Evolutionary conservation across 1,140 invertebrate genomes (phyloP).

Genomic region (Drosophila sechellia): DNA sequence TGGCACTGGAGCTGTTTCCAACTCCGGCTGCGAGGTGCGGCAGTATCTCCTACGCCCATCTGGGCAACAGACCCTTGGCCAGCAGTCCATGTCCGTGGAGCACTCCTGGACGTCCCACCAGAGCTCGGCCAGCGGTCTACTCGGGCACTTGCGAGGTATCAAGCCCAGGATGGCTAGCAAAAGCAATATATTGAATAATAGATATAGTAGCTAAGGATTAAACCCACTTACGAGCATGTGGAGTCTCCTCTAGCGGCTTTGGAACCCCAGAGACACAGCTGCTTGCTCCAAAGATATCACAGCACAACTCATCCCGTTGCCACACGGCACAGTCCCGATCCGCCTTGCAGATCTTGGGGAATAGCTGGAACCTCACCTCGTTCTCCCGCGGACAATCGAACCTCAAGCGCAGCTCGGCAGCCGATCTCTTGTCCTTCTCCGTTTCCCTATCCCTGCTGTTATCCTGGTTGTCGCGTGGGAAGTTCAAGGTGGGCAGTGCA

Average conservation of each 20-base stretch:
- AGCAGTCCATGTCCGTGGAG: conserved; percentile 88
- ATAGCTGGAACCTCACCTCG: conserved; percentile 85
- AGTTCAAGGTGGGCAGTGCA: conserved; percentile 78
- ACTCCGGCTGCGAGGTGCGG: conserved; percentile 87
- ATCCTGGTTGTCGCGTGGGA: conserved; percentile 71
- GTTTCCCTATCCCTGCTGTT: conserved; percentile 40
- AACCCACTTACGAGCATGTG: conserved; percentile 86
- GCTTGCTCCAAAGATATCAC: conserved; percentile 84
- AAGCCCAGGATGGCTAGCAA: conserved; percentile 87
- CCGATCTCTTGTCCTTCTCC: conserved; percentile 69
- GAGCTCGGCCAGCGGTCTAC: conserved; percentile 87
- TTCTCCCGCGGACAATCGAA: conserved; percentile 86
- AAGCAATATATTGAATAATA: not conserved
- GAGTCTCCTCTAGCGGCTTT: conserved; percentile 85
- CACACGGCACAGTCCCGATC: conserved; percentile 86
- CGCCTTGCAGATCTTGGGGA: conserved; percentile 86
- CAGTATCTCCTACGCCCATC: conserved; percentile 88
- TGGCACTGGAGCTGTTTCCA: conserved; percentile 87
- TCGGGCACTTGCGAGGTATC: conserved; percentile 88
- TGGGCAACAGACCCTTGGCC: conserved; percentile 89
- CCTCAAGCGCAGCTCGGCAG: conserved; percentile 53
- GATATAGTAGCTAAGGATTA: not conserved
- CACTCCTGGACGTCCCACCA: conserved; percentile 88
- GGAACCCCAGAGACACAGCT: conserved; percentile 87
- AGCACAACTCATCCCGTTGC: conserved; percentile 86